A percentile compares a stretch with the other conserved stretches of the same genome.
phyloP scores from a whole-genome alignment of 2,888 invertebrate genomes.

The Spodoptera exigua region DNA sequence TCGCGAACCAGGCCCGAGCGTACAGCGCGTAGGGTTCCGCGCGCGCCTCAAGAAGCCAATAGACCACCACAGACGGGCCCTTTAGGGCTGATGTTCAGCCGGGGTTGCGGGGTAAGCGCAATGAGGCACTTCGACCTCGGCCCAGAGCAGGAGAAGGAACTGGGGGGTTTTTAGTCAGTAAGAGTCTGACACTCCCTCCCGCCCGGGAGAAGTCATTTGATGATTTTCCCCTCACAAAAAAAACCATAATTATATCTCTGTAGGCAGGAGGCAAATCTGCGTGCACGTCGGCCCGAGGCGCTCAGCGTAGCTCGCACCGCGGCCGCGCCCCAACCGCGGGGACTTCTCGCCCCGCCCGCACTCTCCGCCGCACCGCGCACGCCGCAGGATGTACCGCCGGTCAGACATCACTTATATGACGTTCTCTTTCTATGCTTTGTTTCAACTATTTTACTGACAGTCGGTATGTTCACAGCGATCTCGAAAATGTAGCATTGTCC shows the following conservation, averaged over 20 bases:
- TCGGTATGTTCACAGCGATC: slow-evolving; percentile 85
- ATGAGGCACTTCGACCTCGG: too few relatives aligned
- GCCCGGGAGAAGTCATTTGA: too few relatives aligned
- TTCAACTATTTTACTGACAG: not conserved
- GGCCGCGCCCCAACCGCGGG: slow-evolving; percentile 66
- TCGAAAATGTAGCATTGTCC: slow-evolving; percentile 97
- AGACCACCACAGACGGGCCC: not conserved
- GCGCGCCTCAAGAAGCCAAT: too few relatives aligned
- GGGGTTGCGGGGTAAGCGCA: too few relatives aligned
- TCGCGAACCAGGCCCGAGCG: too few relatives aligned
- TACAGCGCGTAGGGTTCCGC: too few relatives aligned
- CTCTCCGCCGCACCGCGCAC: slow-evolving; percentile 89
- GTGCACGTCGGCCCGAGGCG: slow-evolving; percentile 51
- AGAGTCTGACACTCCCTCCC: too few relatives aligned
- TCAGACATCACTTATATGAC: slow-evolving; percentile 62
- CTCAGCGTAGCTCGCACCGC: slow-evolving; percentile 60
- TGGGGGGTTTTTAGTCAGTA: too few relatives aligned
- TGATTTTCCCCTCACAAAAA: not conserved
- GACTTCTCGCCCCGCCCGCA: slow-evolving; percentile 81
- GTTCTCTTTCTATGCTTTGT: not conserved
- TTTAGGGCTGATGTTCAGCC: too few relatives aligned
- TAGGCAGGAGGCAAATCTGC: slow-evolving; percentile 49
- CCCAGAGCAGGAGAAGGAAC: too few relatives aligned
- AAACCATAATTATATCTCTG: not conserved
- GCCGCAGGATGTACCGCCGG: slow-evolving; percentile 92